These are phyloP conservation scores for Montifringilla adamsi DNA, from an alignment of 2,113 vertebrate species.

Conservation along the genomic window DNA sequence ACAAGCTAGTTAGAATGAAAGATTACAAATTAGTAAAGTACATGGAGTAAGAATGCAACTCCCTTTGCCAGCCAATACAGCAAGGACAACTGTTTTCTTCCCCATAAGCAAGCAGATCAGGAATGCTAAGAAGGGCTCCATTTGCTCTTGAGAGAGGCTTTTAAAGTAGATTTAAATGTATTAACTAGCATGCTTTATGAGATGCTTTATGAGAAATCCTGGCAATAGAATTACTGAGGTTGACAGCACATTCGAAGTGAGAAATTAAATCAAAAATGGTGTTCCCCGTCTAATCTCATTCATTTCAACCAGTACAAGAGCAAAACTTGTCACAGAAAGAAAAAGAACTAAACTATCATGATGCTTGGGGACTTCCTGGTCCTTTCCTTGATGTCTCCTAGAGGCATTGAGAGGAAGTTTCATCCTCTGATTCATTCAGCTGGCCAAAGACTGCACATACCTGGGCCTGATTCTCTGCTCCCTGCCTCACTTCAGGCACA, in stretches of 20 bases:
- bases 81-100: neutral
- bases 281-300: slow-evolving; percentile 15
- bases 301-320: neutral
- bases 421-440: neutral
- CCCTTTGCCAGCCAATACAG: slow-evolving; percentile 33
- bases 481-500: neutral
- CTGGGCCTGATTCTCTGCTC: neutral
- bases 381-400: neutral
- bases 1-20: slow-evolving; percentile 44
- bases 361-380: neutral
- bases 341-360: neutral
- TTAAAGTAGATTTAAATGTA: slow-evolving; percentile 63
- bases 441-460: neutral
- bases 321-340: neutral
- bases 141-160: slow-evolving; percentile 44
- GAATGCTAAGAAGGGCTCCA: slow-evolving; percentile 52
- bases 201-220: slow-evolving; percentile 43
- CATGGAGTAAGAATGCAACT: slow-evolving; percentile 44
- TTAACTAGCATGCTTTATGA: slow-evolving; percentile 62
- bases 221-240: slow-evolving; percentile 53
- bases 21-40: slow-evolving; percentile 16
- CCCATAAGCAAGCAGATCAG: slow-evolving; percentile 57
- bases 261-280: slow-evolving; percentile 30
- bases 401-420: neutral
- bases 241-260: slow-evolving; percentile 10